phyloP scores from a whole-genome alignment of 2,797 vertebrate genomes.

The Bradypus variegatus region DNA sequence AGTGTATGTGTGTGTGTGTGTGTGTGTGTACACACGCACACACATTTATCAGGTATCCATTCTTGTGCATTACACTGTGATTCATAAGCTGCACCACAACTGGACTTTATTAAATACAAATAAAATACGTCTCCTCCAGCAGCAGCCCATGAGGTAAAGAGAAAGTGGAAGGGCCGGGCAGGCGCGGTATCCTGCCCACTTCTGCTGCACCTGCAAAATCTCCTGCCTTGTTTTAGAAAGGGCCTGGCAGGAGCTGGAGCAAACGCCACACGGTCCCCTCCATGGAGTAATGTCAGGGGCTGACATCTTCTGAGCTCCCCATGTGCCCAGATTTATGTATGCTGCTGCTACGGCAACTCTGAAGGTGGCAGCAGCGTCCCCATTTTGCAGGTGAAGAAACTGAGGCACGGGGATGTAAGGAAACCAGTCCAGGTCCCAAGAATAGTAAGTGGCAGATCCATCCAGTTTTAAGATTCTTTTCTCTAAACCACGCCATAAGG shows the following conservation, averaged over 20 bases:
- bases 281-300: not conserved
- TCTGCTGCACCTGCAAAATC: not conserved
- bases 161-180: slow-evolving; percentile 16
- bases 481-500: not conserved
- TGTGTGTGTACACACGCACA: not conserved
- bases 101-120: slow-evolving; percentile 76
- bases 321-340: not conserved
- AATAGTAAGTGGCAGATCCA: not conserved
- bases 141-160: slow-evolving; percentile 58
- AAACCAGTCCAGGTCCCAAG: not conserved
- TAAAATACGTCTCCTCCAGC: slow-evolving; percentile 65
- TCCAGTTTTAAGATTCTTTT: not conserved
- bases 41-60: slow-evolving; percentile 48
- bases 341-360: not conserved
- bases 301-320: not conserved
- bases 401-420: not conserved
- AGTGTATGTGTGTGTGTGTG: not conserved
- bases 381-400: not conserved
- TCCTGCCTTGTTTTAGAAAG: not conserved
- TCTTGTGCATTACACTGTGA: slow-evolving; percentile 67
- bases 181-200: slow-evolving; percentile 40
- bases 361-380: not conserved
- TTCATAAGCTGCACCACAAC: slow-evolving; percentile 68
- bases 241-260: not conserved
- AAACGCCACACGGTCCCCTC: not conserved